phyloP scores from a whole-genome alignment of 2,113 vertebrate species.

The Blennius ocellaris region DNA sequence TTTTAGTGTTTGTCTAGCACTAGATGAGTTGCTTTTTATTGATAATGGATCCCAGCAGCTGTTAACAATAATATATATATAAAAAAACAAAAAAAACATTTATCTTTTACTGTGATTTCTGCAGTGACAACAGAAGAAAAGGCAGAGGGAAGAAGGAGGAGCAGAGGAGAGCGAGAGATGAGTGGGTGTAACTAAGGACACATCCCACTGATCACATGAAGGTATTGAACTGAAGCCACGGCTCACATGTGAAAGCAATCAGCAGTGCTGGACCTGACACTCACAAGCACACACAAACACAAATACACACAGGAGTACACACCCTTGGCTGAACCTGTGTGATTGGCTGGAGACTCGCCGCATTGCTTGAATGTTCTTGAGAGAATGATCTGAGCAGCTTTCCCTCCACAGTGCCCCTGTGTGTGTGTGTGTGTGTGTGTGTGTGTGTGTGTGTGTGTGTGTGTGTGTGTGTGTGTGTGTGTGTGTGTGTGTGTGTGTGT shows the following conservation, averaged over 20 bases:
- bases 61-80: too few species aligned
- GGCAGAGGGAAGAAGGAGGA: conserved; percentile 4
- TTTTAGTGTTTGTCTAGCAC: too few species aligned
- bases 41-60: too few species aligned
- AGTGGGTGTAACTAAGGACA: conserved; percentile 49
- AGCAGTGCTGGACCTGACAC: conserved; percentile 41
- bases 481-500: background rate
- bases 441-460: conserved; percentile 4
- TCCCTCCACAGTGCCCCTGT: conserved; percentile 14
- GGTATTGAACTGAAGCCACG: conserved; percentile 47
- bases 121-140: background rate
- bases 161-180: conserved; percentile 10
- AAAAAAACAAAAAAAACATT: too few species aligned
- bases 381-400: conserved; percentile 4
- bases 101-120: background rate
- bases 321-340: conserved; percentile 43
- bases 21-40: too few species aligned
- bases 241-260: conserved; percentile 74
- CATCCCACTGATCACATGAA: conserved; percentile 60
- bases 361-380: too few species aligned
- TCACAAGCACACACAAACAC: conserved; percentile 20
- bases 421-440: background rate
- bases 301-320: background rate
- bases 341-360: conserved; percentile 32
- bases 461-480: background rate